Evolutionary conservation across 1,140 invertebrate genomes (phyloP), one percentile per base, ranked within the genome.

Genomic region (Gryllus bimaculatus): DNA sequence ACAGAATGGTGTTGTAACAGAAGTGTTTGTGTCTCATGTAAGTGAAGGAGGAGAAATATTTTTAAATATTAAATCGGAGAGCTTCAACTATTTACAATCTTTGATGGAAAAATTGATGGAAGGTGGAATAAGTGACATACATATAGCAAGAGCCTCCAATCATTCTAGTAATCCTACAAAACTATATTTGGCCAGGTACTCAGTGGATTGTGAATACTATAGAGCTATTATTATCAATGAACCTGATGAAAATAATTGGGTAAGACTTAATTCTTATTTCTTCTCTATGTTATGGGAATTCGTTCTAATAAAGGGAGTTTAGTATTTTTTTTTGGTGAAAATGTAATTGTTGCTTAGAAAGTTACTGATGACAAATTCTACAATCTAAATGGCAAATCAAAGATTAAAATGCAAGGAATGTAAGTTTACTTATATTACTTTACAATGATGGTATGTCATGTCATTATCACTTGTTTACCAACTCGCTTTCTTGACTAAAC

Each of bases 1-100:
- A 47, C 54, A 87, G 84, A 82, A 82, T 8, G 84, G 82, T 13
- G 80, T 84, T 20, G 76, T 86, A 15, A 83, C 82, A 1, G 84
- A 87, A 79, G 86, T 88, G 10, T 85, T 85, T 39, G 80, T 89
- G 2, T 85, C 86, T 0, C 82, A 88, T 66, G 82, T 89, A 15
- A 84, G 84, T 20, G 54, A 83, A 0, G 82, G 84, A 47, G 87
- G 86, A 8, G 85, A 87, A 48, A 76, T 89, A 7, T 90, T 84
- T 79, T 81, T 89, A 0, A 87, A 89, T 75, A 47, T 89, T 0
- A 84, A 85, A 15, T 85, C 85, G 0, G 81, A 84, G 6, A 85
- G 84, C 12, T 85, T 83, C 76, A 48, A 7, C n/a, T 77, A 54
- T 26, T 10, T 77, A 20, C 48, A 48, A 0, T 77, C 76, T 0